Evolutionary conservation across 1,140 invertebrate genomes (phyloP), one percentile per base, ranked within the genome.

Genomic region (Drosophila pallidifrons): DNA sequence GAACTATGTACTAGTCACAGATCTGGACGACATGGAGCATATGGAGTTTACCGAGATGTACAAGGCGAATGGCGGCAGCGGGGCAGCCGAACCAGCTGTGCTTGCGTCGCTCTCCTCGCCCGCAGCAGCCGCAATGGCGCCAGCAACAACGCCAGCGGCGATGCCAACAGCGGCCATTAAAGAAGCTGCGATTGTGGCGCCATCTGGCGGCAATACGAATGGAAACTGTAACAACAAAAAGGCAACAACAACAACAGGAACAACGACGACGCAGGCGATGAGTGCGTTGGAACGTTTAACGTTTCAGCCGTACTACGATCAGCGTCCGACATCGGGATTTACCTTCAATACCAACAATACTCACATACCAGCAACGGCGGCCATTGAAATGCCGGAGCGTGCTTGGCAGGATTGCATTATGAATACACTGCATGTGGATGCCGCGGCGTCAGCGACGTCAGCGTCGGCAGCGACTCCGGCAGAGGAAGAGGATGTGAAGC

Each of bases 1-100:
- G 16, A 97, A 96, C 93, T 99, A 98, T 93, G 97, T 98, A 73
- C 94, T 99, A 87, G 95, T 98, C 72, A 98, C 97, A 76, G 97
- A 98, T 91, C 95, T 97, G 94, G 97, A 98, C 92, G 96, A 96
- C 77, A 93, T 92, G 82, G 91, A 92, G 79, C 83, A 92, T 32
- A 75, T 92, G 86, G 90, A 91, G 63, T 79, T 80, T 16, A 60
- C 81, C n/a, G 89, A 87, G 32, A 66, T 79, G 70, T 76, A 87
- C 46, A 89, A 91, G 55, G 64, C 58, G 16, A 57, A 76, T 47
- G 32, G 20, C n/a, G 80, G 73, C 73, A 55, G 10, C 25, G 83
- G 70, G 83, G 69, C 77, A 30, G 64, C 80, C 13, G 91, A 85
- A 51, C 76, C 79, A 46, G 79, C 82, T 25, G 77, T 57, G 5